phyloP scores from a whole-genome alignment of 2,888 invertebrate species.

The Agrochola lychnidis region DNA sequence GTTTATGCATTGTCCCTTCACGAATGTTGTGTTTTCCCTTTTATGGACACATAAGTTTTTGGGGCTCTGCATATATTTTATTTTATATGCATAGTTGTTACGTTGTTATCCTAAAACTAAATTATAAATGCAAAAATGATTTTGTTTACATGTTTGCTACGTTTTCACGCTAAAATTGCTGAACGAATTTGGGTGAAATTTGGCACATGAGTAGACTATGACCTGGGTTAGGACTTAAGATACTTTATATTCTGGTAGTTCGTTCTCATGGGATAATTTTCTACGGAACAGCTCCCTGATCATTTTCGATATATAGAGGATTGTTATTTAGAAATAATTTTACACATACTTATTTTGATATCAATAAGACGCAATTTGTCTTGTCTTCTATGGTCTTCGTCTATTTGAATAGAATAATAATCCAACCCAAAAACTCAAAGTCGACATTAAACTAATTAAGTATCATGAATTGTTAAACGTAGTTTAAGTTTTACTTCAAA shows the following conservation, averaged over 20 bases:
- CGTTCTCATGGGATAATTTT: too few relatives aligned
- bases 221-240: too few relatives aligned
- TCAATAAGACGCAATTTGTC: neutral
- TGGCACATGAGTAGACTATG: too few relatives aligned
- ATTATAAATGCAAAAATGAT: too few relatives aligned
- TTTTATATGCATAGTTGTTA: conserved; percentile 9
- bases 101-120: neutral
- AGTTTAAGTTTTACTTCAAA: neutral
- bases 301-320: neutral
- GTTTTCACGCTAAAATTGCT: too few relatives aligned
- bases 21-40: conserved; percentile 19
- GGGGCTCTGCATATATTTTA: neutral
- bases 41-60: conserved; percentile 13
- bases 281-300: neutral
- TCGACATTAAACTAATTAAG: neutral
- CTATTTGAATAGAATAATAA: neutral
- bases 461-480: neutral
- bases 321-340: neutral
- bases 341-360: neutral
- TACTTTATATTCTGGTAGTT: too few relatives aligned
- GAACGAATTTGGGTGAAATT: too few relatives aligned
- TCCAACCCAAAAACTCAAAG: neutral
- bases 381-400: neutral
- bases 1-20: conserved; percentile 22
- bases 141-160: too few relatives aligned